Conservation (phyloP, 2,888 invertebrate genomes). For the Halocaridina rubra region DNA sequence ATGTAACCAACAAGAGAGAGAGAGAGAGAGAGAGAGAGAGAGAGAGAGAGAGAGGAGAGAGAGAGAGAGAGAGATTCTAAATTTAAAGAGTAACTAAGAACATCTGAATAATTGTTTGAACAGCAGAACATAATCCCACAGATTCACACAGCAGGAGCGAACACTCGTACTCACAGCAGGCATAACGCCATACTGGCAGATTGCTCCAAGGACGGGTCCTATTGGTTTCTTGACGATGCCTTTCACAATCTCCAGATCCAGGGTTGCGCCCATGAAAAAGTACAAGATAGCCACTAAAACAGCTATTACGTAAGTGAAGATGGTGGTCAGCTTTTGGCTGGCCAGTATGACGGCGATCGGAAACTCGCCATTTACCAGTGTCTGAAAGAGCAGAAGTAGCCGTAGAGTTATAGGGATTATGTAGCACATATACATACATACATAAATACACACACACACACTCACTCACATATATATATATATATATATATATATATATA, state of each 20-base stretch:
- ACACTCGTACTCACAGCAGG: conserved; percentile 77
- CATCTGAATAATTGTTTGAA: not conserved
- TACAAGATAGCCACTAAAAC: conserved; percentile 83
- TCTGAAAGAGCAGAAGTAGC: not conserved
- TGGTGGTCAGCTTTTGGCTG: conserved; percentile 66
- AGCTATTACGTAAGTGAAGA: conserved; percentile 82
- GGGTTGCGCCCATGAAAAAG: conserved; percentile 90
- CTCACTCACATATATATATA: not conserved
- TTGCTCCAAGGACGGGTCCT: conserved; percentile 10
- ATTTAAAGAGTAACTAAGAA: not conserved
- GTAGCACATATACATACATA: not conserved
- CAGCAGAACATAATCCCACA: not conserved
- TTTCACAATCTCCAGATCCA: conserved; percentile 72
- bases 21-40: not conserved
- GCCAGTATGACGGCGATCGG: conserved; percentile 37
- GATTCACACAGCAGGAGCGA: not conserved
- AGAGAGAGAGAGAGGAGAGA: not conserved
- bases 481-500: not conserved
- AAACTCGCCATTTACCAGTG: no score
- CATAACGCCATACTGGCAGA: conserved; percentile 73
- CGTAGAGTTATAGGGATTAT: not conserved
- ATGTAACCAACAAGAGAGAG: not conserved
- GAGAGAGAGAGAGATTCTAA: not conserved
- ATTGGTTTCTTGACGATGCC: conserved; percentile 17
- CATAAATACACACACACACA: not conserved